Evolutionary conservation across 2,797 vertebrate species (phyloP), one percentile per base, ranked within the genome.

Genomic region (Epinephelus awoara): DNA sequence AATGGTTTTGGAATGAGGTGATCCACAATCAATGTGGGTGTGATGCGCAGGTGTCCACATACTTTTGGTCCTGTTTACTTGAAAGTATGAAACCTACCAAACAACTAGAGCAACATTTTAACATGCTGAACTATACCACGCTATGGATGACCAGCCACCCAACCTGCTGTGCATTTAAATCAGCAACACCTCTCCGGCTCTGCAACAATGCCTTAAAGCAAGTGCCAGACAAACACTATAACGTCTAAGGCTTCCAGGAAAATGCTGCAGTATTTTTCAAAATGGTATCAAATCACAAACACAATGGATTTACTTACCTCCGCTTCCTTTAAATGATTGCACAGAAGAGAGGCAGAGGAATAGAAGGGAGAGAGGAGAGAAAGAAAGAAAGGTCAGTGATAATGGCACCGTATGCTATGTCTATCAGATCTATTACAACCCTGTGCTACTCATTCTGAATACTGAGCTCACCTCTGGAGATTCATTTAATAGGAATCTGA

Each of bases 311-410:
- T 58, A 97, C 98, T 95, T 97, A 99, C 98, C 97, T 99, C 98
- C 80, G 97, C 98, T 95, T 99, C 98, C 98, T 99, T 96, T 90
- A 89, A 82, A 94, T 54, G 96, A 72, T 93, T 95, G 96, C 96
- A 94, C 93, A 92, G 87, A 91, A 71, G 76, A 66, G 75, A 85
- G 49, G 38, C 29, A 76, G 75, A 80, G 68, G 49, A 77, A 73
- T 9, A 61, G 68, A 76, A 61, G 29, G 55, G 67, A 78, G 66
- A 83, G 61, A 84, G 47, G 68, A 82, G 64, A 86, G 71, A 91
- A 50, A 86, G 83, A 93, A 89, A 90, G 88, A 93, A 92, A 93
- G 88, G 92, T 94, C 88, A 95, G 81, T 88, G 84, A 92, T 89
- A 88, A 87, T 83, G 79, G 71, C 81, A 90, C 75, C 84, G 81